These are phyloP conservation scores for Dromaius novaehollandiae DNA, from an alignment of 2,113 vertebrate species.

Conservation along the genomic window DNA sequence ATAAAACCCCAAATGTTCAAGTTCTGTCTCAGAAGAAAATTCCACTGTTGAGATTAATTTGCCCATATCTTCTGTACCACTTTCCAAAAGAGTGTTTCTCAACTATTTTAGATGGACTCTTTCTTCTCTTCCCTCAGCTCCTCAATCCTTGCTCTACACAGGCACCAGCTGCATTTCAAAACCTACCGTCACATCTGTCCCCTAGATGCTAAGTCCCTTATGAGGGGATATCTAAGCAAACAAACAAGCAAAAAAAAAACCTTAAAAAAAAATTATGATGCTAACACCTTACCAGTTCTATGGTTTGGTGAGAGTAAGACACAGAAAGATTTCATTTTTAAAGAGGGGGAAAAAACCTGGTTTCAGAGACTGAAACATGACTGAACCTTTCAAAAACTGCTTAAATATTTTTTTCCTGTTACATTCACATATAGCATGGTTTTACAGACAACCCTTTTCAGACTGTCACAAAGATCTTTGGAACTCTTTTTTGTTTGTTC, in stretches of 20 bases:
- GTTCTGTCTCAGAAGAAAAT: not conserved
- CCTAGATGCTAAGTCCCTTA: not conserved
- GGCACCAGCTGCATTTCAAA: not conserved
- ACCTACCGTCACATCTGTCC: too few species aligned
- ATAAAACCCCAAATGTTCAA: not conserved
- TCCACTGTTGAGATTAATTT: not conserved
- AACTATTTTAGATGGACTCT: accelerated
- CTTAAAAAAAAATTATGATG: not conserved
- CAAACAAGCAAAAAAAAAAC: not conserved
- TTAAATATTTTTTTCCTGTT: not conserved
- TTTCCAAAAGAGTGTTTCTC: not conserved
- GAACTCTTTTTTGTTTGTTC: too few species aligned
- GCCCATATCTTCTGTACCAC: not conserved
- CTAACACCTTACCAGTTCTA: not conserved
- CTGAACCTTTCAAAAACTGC: not conserved
- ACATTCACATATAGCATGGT: not conserved
- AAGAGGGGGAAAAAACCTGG: not conserved
- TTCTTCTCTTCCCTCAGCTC: not conserved
- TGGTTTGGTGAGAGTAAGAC: not conserved
- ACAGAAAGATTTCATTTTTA: not conserved
- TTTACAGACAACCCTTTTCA: not conserved
- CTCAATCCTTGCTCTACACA: not conserved
- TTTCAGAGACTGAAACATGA: not conserved
- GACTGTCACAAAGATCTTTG: not conserved
- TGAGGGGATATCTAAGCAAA: accelerated